phyloP scores from a whole-genome alignment of 2,113 vertebrate species.

The Labeo rohita region DNA sequence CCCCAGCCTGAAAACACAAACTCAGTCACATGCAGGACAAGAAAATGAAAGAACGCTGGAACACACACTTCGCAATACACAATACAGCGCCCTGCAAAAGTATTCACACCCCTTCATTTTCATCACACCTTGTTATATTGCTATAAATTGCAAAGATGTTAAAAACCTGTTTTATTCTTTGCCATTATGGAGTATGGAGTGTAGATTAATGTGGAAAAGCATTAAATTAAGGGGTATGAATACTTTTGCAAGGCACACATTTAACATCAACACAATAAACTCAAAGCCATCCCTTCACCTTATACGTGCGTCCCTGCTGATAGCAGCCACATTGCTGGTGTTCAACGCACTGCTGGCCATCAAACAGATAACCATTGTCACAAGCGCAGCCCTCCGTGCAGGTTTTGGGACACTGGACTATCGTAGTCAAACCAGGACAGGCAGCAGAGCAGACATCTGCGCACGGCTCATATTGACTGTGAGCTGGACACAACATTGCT shows the following conservation, averaged over 20 bases:
- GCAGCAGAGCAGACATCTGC: conserved; percentile 67
- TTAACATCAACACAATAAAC: neutral
- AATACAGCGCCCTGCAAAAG: too few relatives aligned
- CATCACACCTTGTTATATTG: too few relatives aligned
- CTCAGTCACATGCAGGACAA: neutral
- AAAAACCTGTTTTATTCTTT: too few relatives aligned
- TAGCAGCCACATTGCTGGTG: conserved; percentile 79
- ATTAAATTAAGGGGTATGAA: too few relatives aligned
- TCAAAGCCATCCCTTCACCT: conserved; percentile 62
- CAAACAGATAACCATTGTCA: conserved; percentile 68
- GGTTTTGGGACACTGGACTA: conserved; percentile 57
- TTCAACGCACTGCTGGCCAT: conserved; percentile 72
- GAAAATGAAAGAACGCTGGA: neutral
- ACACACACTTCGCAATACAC: too few relatives aligned
- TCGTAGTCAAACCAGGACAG: conserved; percentile 67
- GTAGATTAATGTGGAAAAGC: too few relatives aligned
- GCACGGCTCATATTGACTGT: conserved; percentile 82
- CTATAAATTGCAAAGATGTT: too few relatives aligned
- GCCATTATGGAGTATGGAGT: too few relatives aligned
- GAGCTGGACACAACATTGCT: conserved; percentile 75
- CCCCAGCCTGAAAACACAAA: conserved; percentile 68
- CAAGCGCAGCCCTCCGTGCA: conserved; percentile 84
- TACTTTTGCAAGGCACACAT: neutral
- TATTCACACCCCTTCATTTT: too few relatives aligned
- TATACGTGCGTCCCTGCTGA: conserved; percentile 72